Conservation (phyloP, 2,797 vertebrate species). For the Petrocephalus schoutedeni region DNA sequence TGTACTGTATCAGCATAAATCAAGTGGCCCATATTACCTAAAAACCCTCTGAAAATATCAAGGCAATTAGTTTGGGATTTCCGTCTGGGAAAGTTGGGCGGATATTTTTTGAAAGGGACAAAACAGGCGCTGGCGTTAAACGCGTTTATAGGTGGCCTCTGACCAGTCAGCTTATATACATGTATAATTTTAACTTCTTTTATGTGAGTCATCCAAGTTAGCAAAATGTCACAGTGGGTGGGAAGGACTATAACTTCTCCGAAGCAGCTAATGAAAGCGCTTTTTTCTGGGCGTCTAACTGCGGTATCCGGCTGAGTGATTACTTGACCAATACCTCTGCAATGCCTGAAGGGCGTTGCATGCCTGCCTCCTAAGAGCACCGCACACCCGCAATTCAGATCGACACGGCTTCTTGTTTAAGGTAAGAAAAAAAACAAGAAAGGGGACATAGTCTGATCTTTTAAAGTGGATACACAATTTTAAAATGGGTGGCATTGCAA, state of each 20-base stretch:
- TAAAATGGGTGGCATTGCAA: background rate
- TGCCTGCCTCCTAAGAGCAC: background rate
- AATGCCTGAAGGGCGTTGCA: background rate
- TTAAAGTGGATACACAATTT: background rate
- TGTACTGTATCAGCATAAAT: background rate
- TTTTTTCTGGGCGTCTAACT: background rate
- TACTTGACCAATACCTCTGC: background rate
- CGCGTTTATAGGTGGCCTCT: background rate
- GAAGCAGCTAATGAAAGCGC: background rate
- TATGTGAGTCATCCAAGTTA: background rate
- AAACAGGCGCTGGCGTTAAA: background rate
- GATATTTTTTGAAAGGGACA: background rate
- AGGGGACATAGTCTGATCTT: background rate
- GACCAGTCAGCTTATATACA: background rate
- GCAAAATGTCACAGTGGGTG: constrained; percentile 1
- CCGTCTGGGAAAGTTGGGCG: background rate
- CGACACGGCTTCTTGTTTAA: background rate
- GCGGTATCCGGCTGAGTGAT: background rate
- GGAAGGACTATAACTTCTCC: background rate
- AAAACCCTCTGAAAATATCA: background rate
- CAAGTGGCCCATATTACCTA: background rate
- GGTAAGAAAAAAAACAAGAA: background rate
- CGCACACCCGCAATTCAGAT: background rate
- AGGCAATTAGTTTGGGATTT: background rate
- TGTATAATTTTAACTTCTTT: background rate